Evolutionary conservation across 2,113 vertebrate species (phyloP), one percentile per base, ranked within the genome.

Genomic region (Promerops cafer): DNA sequence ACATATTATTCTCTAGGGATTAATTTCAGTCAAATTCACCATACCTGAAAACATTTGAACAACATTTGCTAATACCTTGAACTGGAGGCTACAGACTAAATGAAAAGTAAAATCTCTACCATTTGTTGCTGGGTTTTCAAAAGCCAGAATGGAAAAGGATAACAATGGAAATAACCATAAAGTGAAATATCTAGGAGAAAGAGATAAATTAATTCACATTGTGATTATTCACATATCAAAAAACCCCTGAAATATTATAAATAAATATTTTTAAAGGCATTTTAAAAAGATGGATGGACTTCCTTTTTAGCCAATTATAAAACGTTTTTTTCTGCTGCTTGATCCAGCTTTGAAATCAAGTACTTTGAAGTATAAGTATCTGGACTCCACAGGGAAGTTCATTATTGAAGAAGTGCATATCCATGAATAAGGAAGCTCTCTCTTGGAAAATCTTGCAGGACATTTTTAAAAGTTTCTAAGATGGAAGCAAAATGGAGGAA

Each of bases 261-360:
- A 54, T 66, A 94, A 72, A 65, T 47, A 26, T 83, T 95, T 95
- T 93, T 61, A 74, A 69, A 88, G 16, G 7, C 6, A 54, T 83
- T 96, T 74, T 1, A 6, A 90, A 94, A 83, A 50, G 30, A 80
- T 28, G 13, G 71, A 59, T 15, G 57, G 47, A 35, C 5, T 74
- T 52, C 11, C n/a, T 50, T 60, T 68, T 69, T 53, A 89, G n/a
- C 33, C 74, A 54, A 37, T 82, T 89, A 70, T 16, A 70, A 86
- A 79, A 61, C 31, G 11, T 2, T 50, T 91, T 94, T 49, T 91
- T 94, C 44, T 10, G 4, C 68, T 61, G 69, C 74, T 80, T 89
- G 72, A 94, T 84, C 68, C 60, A 80, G 65, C 85, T 92, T 94
- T 95, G 65, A 74, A 96, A 91, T 94, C 65, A 85, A 64, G n/a